Conservation (phyloP, 2,113 vertebrate genomes). For the Myanophis thanlyinensis region DNA sequence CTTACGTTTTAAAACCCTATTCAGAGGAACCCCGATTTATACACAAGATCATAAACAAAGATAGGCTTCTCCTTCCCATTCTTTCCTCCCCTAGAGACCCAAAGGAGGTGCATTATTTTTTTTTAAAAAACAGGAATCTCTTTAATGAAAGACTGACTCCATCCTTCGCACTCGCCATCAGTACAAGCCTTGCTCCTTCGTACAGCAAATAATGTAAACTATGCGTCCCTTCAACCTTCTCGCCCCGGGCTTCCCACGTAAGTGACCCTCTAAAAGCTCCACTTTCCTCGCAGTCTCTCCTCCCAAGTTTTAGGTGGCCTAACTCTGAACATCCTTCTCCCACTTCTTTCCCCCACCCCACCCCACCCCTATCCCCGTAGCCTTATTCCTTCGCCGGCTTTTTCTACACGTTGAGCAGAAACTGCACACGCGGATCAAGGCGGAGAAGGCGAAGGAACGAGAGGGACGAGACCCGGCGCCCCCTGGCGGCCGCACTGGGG, state of each 20-base stretch:
- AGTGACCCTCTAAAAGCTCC: not conserved
- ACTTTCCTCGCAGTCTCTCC: not conserved
- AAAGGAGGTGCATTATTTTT: not conserved
- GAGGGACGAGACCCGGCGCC: conserved; percentile 19
- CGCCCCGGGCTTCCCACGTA: not conserved
- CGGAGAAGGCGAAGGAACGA: not conserved
- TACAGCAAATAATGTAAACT: not conserved
- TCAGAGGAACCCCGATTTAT: conserved; percentile 25
- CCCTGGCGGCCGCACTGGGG: conserved; percentile 47
- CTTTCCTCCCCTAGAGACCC: not conserved
- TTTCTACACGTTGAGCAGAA: conserved; percentile 24
- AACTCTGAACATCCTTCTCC: too few species aligned
- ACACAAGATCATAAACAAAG: conserved; percentile 32
- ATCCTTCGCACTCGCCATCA: not conserved
- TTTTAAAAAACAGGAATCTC: not conserved
- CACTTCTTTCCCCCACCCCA: not conserved
- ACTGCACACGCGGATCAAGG: not conserved
- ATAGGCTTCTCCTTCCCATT: not conserved
- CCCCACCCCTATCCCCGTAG: not conserved
- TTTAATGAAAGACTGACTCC: conserved; percentile 4
- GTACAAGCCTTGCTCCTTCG: not conserved
- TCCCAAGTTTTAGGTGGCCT: not conserved
- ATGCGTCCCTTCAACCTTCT: not conserved
- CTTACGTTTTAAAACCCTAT: conserved; percentile 60
- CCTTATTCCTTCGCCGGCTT: conserved; percentile 35